Evolutionary conservation across 1,140 invertebrate species (phyloP), one percentile per base, ranked within the genome.

Genomic region (Uloborus diversus): DNA sequence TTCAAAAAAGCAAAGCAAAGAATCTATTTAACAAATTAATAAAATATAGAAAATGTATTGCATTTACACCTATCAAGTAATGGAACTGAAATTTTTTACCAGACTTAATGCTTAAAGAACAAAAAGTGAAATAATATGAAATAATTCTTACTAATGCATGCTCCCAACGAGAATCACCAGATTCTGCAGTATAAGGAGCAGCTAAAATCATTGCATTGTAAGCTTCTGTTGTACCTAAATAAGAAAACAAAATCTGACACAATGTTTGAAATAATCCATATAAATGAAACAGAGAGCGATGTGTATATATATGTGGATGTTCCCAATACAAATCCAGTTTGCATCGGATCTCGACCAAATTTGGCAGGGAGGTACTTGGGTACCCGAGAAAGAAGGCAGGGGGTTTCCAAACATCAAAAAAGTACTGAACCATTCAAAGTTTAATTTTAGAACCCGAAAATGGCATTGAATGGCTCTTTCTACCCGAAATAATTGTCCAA

Each of bases 201-300:
- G 90, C 87, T 25, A 83, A 84, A n/a, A 96, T 89, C 1, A 96
- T 83, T 4, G 88, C 83, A 87, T 96, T 96, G 79, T 91, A 96
- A 0, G 91, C 90, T 82, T 89, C 88, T 0, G 90, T 85, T 80
- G 90, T 90, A 7, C 32, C 80, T 80, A 35, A 7, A 79, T 42
- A 23, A 14, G 27, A 57, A 28, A 47, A 66, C 7, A 17, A 28
- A 66, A 66, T 30, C n/a, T n/a, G n/a, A 61, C 5, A 61, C 27
- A 32, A 0, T 20, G 11, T 14, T 14, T n/a, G 23, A 2, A 2
- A 56, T n/a, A 1, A 56, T 9, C 17, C 17, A 56, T 20, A 9
- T 14, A n/a, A 9, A 56, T 56, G 9, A 56, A 20, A 56, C 53
- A 20, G 53, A 56, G 2, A 56, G 23, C 2, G 2, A 14, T 27